Evolutionary conservation across 2,888 invertebrate genomes (phyloP), one percentile per base, ranked within the genome.

Genomic region (Lydus trimaculatus): DNA sequence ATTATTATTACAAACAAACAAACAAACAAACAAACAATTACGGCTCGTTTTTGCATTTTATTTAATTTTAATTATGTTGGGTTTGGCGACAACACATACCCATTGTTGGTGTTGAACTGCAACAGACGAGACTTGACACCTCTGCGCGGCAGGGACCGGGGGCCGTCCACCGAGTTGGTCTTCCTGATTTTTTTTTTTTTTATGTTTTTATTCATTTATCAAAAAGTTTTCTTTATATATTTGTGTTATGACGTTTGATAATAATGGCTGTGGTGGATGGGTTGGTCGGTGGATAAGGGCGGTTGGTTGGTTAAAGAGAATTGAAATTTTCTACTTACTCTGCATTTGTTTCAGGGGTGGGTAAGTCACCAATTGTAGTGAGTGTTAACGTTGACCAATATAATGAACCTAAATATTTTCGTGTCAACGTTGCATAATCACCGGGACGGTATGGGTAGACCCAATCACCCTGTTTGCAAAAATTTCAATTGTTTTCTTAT

Each of bases 301-400:
- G n/a, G n/a, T 33, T 36, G 36, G 1, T 13, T 28, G 28, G 28
- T 2, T 28, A 7, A 15, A 5, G 36, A 15, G 43, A 7, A 17
- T 43, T 3, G 17, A 43, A 43, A 43, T 2, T 9, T 20, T 48
- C 11, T 59, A 94, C 97, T 96, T 89, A 98, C 98, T 98, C 96
- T 84, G 94, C 95, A 86, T 97, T 97, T 72, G 96, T 96, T 84
- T 97, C 96, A 1, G 98, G 98, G 5, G 96, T 97, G 1, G 97
- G 97, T 74, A 98, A 90, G 85, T 98, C 98, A 25, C 98, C 98
- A 74, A 98, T 98, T 56, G 98, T 98, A 48, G 98, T 98, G 69
- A 98, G 88, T 0, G 98, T 98, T 72, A 98, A 88, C 0, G 97
- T 98, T 3, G 98, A 97, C 98, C 98, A 98, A 87, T 98, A 98